Percentiles rank a stretch among this genome's conserved stretches.
These are phyloP conservation scores for Trinorchestia longiramus DNA, from an alignment of 1,140 invertebrate genomes.

Conservation along the genomic window DNA sequence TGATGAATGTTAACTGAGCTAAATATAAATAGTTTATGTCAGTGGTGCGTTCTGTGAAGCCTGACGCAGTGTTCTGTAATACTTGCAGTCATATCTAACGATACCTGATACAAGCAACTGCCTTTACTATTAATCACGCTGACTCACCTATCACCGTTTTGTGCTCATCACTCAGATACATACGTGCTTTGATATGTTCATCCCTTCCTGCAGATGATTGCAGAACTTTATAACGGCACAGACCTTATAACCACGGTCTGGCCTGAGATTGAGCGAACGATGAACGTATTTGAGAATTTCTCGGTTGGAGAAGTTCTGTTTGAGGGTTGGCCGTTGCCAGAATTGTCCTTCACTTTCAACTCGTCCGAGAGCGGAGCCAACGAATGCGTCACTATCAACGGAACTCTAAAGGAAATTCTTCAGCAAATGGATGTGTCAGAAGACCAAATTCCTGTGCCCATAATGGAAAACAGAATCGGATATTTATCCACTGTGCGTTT, in stretches of 20 bases:
- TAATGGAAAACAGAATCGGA: constrained; percentile 10
- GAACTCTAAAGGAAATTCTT: not conserved
- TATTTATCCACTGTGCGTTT: constrained; percentile 16
- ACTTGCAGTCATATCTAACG: no score
- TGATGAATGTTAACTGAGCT: no score
- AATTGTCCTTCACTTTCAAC: constrained; percentile 48
- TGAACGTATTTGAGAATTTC: constrained; percentile 37
- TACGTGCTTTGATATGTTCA: no score
- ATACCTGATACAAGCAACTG: no score
- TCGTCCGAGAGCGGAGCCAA: not conserved
- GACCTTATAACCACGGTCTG: not conserved
- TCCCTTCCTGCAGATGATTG: not conserved
- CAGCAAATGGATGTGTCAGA: not conserved
- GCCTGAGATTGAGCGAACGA: constrained; percentile 54
- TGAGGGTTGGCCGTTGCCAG: constrained; percentile 46
- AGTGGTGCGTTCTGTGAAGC: no score
- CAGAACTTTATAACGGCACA: not conserved
- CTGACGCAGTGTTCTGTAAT: no score
- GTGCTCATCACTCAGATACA: no score
- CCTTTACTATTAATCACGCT: no score
- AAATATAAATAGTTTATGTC: no score
- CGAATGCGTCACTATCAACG: not conserved
- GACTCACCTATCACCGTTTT: no score
- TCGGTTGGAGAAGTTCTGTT: constrained; percentile 45
- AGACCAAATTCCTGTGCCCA: not conserved